phyloP scores from a whole-genome alignment of 2,797 vertebrate genomes.

The Tokudaia muenninki region DNA sequence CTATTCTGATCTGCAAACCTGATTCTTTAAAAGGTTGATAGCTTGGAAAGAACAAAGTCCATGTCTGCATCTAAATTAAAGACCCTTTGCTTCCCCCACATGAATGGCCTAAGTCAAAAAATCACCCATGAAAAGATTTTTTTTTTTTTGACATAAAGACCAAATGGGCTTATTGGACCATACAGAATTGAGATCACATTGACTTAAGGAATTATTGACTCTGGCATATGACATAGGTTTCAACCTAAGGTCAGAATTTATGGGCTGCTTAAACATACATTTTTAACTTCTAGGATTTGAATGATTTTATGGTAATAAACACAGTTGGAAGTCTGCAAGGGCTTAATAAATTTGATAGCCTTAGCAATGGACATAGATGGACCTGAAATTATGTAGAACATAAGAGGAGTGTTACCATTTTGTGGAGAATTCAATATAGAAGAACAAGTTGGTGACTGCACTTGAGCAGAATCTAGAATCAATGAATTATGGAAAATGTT shows the following conservation, averaged over 20 bases:
- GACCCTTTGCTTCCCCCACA: not conserved
- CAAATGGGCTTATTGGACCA: slow-evolving; percentile 16
- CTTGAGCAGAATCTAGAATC: slow-evolving; percentile 50
- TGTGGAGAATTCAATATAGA: slow-evolving; percentile 62
- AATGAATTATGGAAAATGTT: slow-evolving; percentile 19
- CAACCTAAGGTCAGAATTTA: slow-evolving; percentile 73
- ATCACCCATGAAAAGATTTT: not conserved
- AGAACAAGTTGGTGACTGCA: slow-evolving; percentile 17
- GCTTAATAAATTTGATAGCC: slow-evolving; percentile 57
- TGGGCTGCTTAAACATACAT: slow-evolving; percentile 73
- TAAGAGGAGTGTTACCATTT: slow-evolving; percentile 52
- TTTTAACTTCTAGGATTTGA: slow-evolving; percentile 76
- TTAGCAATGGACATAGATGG: slow-evolving; percentile 32
- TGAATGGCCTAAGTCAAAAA: not conserved
- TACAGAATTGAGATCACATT: slow-evolving; percentile 70
- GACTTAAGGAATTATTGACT: slow-evolving; percentile 67
- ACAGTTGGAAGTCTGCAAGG: slow-evolving; percentile 63
- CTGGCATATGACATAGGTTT: slow-evolving; percentile 72
- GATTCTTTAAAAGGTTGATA: not conserved
- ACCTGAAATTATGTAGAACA: slow-evolving; percentile 62
- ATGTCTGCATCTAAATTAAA: not conserved
- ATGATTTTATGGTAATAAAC: slow-evolving; percentile 74
- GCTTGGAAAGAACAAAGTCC: not conserved
- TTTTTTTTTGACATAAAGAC: slow-evolving; percentile 15
- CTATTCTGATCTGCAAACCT: not conserved